These are phyloP conservation scores for Metaphire vulgaris DNA, from an alignment of 1,140 invertebrate species.

Conservation along the genomic window DNA sequence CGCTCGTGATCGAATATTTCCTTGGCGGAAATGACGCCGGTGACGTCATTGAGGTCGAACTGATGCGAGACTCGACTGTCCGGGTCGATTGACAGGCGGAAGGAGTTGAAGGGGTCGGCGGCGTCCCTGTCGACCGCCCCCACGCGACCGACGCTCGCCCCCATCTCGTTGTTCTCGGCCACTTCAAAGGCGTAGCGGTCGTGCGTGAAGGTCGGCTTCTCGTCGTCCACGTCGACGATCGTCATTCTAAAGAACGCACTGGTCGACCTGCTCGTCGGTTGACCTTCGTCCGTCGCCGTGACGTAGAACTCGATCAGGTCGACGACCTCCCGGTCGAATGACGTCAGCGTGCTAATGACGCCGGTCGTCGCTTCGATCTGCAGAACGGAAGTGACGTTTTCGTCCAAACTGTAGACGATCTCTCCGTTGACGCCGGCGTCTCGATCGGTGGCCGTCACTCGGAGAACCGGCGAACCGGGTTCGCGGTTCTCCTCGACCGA, in stretches of 20 bases:
- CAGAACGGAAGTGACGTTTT: constrained; percentile 2
- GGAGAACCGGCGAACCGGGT: constrained; percentile 70
- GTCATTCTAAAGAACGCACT: constrained; percentile 5
- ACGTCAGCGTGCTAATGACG: constrained; percentile 4
- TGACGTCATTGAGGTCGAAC: constrained; percentile 17
- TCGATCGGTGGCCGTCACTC: constrained; percentile 73
- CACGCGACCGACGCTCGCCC: constrained; percentile 4
- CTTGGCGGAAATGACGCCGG: constrained; percentile 19
- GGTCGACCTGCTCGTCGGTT: constrained; percentile 3
- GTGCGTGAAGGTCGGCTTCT: constrained; percentile 21
- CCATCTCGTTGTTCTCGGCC: constrained; percentile 11
- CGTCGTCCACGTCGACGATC: constrained; percentile 25
- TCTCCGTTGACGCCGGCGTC: constrained; percentile 91
- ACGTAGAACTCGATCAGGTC: constrained; percentile 22
- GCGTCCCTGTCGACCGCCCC: constrained; percentile 18
- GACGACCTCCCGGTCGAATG: constrained; percentile 26
- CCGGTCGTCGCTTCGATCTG: constrained; percentile 22
- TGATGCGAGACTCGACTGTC: neutral
- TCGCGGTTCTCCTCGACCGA: constrained; percentile 70
- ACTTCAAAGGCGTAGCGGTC: constrained; percentile 25
- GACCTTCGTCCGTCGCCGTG: constrained; percentile 16
- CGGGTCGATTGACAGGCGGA: constrained; percentile 15
- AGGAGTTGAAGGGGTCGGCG: constrained; percentile 15
- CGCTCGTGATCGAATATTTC: constrained; percentile 18
- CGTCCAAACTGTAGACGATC: constrained; percentile 72